Base-by-base conservation (phyloP, 2,888 invertebrate species). In the Tanypteryx hageni region DNA sequence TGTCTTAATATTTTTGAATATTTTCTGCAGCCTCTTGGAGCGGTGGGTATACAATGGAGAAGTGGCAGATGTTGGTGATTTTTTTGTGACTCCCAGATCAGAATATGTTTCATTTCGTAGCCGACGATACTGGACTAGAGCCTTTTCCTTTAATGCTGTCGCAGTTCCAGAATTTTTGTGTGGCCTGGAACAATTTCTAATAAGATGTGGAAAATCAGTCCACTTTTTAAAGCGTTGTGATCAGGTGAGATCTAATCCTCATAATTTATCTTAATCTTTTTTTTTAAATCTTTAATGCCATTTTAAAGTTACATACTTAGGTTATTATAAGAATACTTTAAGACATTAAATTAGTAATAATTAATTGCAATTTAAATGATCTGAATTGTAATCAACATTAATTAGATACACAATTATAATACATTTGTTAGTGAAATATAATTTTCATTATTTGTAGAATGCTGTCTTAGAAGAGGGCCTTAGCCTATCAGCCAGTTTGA, bases 1-100 rank as follows among this genome's bases (percentile, higher is more conserved):
- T 44, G 1, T 44, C 44, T n/a, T n/a, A n/a, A n/a, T n/a, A 56
- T 9, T 11, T n/a, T 83, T 89, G 91, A 85, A 91, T 59, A 9
- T 57, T 27, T 31, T 93, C 94, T 95, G 93, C 94, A 96, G 97
- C 93, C 97, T 98, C 94, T 96, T 99, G 64, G 97, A 98, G 94
- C 96, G 97, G 93, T 99, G 99, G 97, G 96, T 99, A 93, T 97
- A 98, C 94, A 97, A 98, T 94, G 99, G 99, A 0, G 96, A 96
- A 92, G 95, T 98, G 22, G 97, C 98, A 93, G 98, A 98, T 95
- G 96, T 97, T 94, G 97, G 97, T 93, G 99, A 99, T 95, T 98
- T 98, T 94, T 98, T 99, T 95, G 97, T 99, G 92, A 96, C 96
- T 91, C 96, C 97, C 27, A 97, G 97, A 94, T 95, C 96, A 0